A percentile compares a stretch with the other conserved stretches of the same genome.
These are phyloP conservation scores for Notothenia coriiceps DNA, from an alignment of 2,113 vertebrate species.

Conservation along the genomic window DNA sequence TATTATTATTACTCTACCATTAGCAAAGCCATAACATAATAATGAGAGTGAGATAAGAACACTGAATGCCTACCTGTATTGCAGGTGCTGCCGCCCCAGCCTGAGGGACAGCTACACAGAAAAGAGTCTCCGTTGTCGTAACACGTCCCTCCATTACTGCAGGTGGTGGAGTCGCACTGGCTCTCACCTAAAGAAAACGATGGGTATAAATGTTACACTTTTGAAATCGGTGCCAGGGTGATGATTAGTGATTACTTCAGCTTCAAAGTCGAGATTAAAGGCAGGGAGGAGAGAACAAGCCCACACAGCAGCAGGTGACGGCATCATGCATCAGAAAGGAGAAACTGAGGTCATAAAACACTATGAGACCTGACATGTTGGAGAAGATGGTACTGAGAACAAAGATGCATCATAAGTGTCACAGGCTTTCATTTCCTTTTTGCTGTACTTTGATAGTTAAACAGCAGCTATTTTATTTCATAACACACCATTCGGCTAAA, in stretches of 20 bases:
- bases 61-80: slow-evolving; percentile 85
- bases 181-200: slow-evolving; percentile 83
- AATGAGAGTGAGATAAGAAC: background rate
- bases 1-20: background rate
- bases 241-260: background rate
- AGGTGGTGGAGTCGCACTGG: slow-evolving; percentile 93
- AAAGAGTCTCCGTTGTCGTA: slow-evolving; percentile 93
- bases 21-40: background rate
- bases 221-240: slow-evolving; percentile 4
- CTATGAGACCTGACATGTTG: slow-evolving; percentile 39
- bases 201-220: background rate
- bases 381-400: background rate
- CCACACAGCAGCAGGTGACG: slow-evolving; percentile 11
- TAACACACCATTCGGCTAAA: background rate
- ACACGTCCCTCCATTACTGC: slow-evolving; percentile 94
- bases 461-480: no score
- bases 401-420: background rate
- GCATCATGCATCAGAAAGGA: slow-evolving; percentile 4
- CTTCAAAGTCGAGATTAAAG: background rate
- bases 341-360: slow-evolving; percentile 6
- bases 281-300: slow-evolving; percentile 17
- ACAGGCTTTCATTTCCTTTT: background rate
- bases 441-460: no score
- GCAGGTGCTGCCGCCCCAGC: slow-evolving; percentile 94
- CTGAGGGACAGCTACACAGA: slow-evolving; percentile 89